These are phyloP conservation scores for Equus przewalskii DNA, from an alignment of 2,113 vertebrate species.

Conservation along the genomic window DNA sequence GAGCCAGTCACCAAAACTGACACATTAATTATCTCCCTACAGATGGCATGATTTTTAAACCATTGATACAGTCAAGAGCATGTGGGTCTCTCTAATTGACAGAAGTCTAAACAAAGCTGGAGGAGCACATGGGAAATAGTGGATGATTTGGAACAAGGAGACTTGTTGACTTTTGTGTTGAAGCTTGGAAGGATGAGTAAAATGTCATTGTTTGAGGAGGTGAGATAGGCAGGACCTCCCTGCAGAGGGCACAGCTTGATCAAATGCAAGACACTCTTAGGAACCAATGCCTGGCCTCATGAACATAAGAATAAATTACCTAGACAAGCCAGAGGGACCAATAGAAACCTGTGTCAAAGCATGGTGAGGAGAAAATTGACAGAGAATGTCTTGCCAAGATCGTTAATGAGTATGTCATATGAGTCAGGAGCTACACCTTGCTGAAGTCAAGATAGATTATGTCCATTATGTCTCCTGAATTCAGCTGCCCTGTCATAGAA, in stretches of 20 bases:
- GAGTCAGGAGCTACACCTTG: slow-evolving; percentile 13
- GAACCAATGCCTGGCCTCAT: not conserved
- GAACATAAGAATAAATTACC: not conserved
- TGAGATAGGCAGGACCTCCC: not conserved
- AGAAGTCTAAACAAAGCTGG: not conserved
- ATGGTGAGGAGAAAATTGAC: not conserved
- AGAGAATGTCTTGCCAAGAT: not conserved
- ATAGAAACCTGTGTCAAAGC: not conserved
- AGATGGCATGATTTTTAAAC: slow-evolving; percentile 30
- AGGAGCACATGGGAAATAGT: not conserved
- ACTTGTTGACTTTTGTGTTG: not conserved
- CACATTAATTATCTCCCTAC: not conserved
- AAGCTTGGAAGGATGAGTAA: not conserved
- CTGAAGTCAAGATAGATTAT: slow-evolving; percentile 50
- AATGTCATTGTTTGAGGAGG: not conserved
- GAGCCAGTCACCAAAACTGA: slow-evolving; percentile 20
- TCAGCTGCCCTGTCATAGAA: slow-evolving; percentile 52
- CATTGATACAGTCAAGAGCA: not conserved
- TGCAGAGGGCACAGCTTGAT: not conserved
- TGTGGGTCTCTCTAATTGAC: not conserved
- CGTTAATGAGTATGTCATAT: slow-evolving; percentile 39
- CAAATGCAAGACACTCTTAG: not conserved
- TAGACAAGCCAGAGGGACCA: not conserved
- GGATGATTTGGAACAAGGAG: not conserved
- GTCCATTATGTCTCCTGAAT: slow-evolving; percentile 49